Percentiles rank a stretch among this genome's conserved stretches.
Conservation (phyloP, 2,113 vertebrate genomes). For the Erythrolamprus reginae region DNA sequence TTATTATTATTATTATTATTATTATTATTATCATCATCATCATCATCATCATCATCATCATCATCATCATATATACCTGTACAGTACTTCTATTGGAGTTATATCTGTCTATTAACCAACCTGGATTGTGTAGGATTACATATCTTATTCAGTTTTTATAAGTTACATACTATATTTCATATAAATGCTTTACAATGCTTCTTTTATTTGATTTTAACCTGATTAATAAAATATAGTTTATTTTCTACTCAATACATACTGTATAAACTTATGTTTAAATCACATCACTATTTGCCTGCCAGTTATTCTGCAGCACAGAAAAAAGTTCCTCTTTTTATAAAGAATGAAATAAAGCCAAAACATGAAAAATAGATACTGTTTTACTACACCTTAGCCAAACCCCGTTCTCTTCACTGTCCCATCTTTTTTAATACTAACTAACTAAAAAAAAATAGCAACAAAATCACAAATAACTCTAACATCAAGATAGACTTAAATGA, state of each 20-base stretch:
- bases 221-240: slow-evolving; percentile 12
- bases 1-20: no score
- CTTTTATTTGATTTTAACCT: neutral
- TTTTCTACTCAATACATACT: neutral
- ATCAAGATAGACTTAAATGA: neutral
- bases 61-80: no score
- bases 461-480: neutral
- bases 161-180: neutral
- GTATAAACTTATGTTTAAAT: neutral
- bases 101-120: neutral
- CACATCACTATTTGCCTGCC: slow-evolving; percentile 1
- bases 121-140: neutral
- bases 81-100: neutral
- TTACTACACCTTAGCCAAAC: neutral
- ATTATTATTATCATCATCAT: no score
- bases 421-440: neutral
- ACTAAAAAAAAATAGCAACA: neutral
- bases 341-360: neutral
- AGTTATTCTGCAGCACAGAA: neutral
- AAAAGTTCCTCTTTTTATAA: neutral
- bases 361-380: neutral
- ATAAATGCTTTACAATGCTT: neutral
- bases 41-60: no score
- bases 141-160: neutral
- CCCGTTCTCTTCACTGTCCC: neutral